Evolutionary conservation across 2,888 invertebrate genomes (phyloP).

Genomic region (Rhopalosiphum nymphaeae): DNA sequence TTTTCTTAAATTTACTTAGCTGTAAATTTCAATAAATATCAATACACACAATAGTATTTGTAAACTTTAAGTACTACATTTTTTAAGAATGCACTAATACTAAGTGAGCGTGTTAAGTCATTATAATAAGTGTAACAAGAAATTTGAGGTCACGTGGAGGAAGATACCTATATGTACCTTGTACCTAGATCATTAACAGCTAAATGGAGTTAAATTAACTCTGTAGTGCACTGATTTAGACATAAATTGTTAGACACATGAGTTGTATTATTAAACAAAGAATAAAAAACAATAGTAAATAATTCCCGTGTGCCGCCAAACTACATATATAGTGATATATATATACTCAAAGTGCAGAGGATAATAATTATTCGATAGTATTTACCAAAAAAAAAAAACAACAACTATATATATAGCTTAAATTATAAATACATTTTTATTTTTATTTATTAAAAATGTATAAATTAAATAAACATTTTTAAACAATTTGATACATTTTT

Average conservation of each 20-base stretch:
- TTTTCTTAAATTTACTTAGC: not conserved
- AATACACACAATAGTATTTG: not conserved
- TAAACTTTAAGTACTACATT: not conserved
- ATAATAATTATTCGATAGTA: not conserved
- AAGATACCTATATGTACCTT: not conserved
- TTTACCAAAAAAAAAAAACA: not conserved
- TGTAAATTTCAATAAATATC: not conserved
- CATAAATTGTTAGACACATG: not conserved
- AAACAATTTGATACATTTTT: not conserved
- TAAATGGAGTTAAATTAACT: conserved; percentile 12
- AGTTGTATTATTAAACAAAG: not conserved
- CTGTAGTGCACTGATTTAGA: not conserved
- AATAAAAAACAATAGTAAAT: not conserved
- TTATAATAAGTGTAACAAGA: not conserved
- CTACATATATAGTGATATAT: not conserved
- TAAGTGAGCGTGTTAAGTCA: not conserved
- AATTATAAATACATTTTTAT: not conserved
- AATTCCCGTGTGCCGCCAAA: not conserved
- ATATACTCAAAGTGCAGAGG: not conserved
- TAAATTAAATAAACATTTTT: not conserved
- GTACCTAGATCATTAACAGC: not conserved
- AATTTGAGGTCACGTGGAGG: not conserved
- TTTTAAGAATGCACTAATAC: not conserved
- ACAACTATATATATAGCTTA: not conserved
- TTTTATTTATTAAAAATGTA: too few relatives aligned